Evolutionary conservation across 1,140 invertebrate genomes (phyloP).

Genomic region (Macrotrachela quadricornifera): DNA sequence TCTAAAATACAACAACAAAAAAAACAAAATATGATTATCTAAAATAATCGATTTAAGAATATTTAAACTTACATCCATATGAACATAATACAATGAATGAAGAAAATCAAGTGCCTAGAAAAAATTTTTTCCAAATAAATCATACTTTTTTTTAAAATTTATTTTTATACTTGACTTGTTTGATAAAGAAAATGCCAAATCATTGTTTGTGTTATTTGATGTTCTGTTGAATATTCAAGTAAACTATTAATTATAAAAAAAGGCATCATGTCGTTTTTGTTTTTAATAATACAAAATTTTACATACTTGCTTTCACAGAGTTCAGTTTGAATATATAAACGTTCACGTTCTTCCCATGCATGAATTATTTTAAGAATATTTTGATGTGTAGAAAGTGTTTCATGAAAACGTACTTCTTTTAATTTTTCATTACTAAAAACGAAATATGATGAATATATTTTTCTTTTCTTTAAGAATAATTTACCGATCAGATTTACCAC

Average conservation of each 20-base stretch:
- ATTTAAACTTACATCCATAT: constrained; percentile 40
- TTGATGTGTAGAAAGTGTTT: constrained; percentile 41
- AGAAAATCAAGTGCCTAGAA: no score
- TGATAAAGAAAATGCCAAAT: constrained; percentile 33
- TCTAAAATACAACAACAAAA: no score
- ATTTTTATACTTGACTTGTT: no score
- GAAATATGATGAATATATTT: no score
- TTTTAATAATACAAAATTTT: no score
- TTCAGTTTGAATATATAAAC: constrained; percentile 50
- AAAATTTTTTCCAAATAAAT: no score
- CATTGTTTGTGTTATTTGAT: constrained; percentile 31
- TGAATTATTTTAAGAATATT: constrained; percentile 45
- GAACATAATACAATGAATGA: constrained; percentile 21
- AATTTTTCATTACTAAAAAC: constrained; percentile 34
- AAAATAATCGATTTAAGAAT: not conserved
- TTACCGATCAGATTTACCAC: constrained; percentile 39
- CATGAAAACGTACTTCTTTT: constrained; percentile 47
- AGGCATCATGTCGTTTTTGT: no score
- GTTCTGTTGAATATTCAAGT: constrained; percentile 10
- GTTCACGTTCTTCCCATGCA: constrained; percentile 51
- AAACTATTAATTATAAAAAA: not conserved
- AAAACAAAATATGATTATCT: constrained; percentile 1
- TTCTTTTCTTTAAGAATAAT: not conserved
- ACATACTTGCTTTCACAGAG: constrained; percentile 35
- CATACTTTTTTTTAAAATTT: no score